These are phyloP conservation scores for Heliconius ethilla DNA, from an alignment of 2,888 invertebrate genomes.

Conservation along the genomic window DNA sequence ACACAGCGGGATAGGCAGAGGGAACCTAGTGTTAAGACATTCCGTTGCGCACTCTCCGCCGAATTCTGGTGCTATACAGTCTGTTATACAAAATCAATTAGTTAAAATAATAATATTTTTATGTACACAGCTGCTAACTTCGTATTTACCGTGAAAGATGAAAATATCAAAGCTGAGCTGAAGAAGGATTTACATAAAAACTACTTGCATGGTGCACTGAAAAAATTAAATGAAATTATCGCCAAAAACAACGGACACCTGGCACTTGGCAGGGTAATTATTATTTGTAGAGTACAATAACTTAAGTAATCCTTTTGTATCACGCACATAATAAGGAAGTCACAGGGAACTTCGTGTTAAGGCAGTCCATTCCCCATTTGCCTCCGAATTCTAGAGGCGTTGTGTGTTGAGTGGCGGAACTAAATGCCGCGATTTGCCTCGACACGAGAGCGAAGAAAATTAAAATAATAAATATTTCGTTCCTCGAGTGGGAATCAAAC, in stretches of 20 bases:
- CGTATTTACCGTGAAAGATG: slow-evolving; percentile 76
- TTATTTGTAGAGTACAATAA: neutral
- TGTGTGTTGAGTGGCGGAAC: too few species aligned
- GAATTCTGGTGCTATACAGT: too few species aligned
- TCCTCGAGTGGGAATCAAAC: neutral
- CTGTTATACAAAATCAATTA: too few species aligned
- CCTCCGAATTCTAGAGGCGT: too few species aligned
- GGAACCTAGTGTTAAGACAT: too few species aligned
- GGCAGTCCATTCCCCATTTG: too few species aligned
- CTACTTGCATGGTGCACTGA: slow-evolving; percentile 76
- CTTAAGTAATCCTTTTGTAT: neutral
- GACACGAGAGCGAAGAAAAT: neutral
- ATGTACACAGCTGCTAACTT: neutral
- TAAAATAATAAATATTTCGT: neutral
- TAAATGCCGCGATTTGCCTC: neutral
- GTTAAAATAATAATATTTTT: neutral
- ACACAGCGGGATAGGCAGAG: too few species aligned
- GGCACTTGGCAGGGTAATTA: slow-evolving; percentile 74
- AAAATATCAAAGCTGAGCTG: slow-evolving; percentile 65
- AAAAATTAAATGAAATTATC: slow-evolving; percentile 80
- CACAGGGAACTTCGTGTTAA: neutral
- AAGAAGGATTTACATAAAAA: slow-evolving; percentile 75
- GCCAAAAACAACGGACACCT: slow-evolving; percentile 83
- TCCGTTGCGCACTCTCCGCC: too few species aligned
- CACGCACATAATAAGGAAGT: too few species aligned